Conservation (phyloP, 2,113 vertebrate genomes). For the Siniperca chuatsi region DNA sequence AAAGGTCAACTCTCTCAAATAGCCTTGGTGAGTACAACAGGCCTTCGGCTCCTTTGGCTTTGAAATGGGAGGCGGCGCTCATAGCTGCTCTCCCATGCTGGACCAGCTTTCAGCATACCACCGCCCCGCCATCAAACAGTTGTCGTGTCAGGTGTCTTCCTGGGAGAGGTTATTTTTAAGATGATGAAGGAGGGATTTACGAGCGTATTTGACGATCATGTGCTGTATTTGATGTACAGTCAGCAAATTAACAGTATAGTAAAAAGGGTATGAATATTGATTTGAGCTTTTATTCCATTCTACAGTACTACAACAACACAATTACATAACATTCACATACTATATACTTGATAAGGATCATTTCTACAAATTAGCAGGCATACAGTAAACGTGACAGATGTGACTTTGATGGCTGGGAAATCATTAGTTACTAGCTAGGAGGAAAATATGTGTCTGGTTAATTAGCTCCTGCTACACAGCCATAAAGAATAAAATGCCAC, state of each 20-base stretch:
- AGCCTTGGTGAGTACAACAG: conserved; percentile 72
- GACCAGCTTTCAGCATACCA: conserved; percentile 67
- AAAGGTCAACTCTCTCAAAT: conserved; percentile 83
- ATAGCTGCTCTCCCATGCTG: conserved; percentile 56
- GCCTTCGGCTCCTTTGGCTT: conserved; percentile 83
- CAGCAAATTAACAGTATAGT: conserved; percentile 33
- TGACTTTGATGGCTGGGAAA: conserved; percentile 24
- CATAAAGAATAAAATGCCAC: conserved; percentile 45
- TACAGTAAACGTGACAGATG: conserved; percentile 23
- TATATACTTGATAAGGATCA: background rate
- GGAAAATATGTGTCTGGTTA: conserved; percentile 37
- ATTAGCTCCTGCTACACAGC: conserved; percentile 43
- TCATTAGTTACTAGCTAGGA: conserved; percentile 25
- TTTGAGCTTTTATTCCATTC: conserved; percentile 21
- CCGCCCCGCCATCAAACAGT: conserved; percentile 80
- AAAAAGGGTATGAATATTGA: background rate
- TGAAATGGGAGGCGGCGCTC: conserved; percentile 81
- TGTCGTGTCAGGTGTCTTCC: conserved; percentile 89
- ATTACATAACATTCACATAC: background rate
- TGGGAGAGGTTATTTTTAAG: conserved; percentile 81
- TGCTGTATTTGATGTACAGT: conserved; percentile 38
- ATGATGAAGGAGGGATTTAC: conserved; percentile 64
- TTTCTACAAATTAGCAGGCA: conserved; percentile 30
- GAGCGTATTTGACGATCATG: conserved; percentile 35
- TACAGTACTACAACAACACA: background rate